phyloP scores from a whole-genome alignment of 2,888 invertebrate species.

The Argyresthia albistria region DNA sequence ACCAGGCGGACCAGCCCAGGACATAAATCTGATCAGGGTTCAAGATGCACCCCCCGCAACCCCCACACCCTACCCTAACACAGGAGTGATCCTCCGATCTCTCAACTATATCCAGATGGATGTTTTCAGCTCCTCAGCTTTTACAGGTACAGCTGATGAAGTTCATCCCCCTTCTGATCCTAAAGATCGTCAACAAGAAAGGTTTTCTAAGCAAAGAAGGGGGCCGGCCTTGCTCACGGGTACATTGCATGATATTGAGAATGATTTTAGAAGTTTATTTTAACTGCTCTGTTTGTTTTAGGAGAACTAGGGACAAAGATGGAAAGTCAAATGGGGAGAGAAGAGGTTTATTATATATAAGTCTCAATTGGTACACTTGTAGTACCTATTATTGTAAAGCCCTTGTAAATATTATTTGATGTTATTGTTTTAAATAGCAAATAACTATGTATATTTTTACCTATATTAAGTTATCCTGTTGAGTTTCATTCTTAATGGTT shows the following conservation, averaged over 20 bases:
- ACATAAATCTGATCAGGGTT: neutral
- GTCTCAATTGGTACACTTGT: neutral
- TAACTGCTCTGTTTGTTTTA: conserved; percentile 19
- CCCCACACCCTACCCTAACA: conserved; percentile 53
- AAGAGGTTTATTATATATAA: neutral
- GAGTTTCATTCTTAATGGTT: neutral
- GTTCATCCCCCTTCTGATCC: neutral
- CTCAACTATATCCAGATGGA: conserved; percentile 67
- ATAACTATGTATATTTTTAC: neutral
- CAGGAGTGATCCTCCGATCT: conserved; percentile 54
- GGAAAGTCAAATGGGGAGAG: neutral
- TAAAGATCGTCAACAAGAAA: neutral
- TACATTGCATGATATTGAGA: conserved; percentile 51
- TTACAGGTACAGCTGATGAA: neutral
- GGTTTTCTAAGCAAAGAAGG: conserved; percentile 17
- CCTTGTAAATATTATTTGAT: neutral
- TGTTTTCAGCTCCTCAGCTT: conserved; percentile 45
- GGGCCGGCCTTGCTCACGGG: conserved; percentile 46
- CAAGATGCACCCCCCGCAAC: conserved; percentile 13
- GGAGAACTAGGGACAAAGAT: neutral
- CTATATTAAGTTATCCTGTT: neutral
- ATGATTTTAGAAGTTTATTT: conserved; percentile 59
- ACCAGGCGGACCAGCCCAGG: neutral
- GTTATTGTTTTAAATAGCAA: conserved; percentile 5
- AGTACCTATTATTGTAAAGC: neutral